Percentiles rank a stretch among this genome's conserved stretches.
These are phyloP conservation scores for Sebastes hopkinsi DNA, from an alignment of 2,797 vertebrate species.

Conservation along the genomic window DNA sequence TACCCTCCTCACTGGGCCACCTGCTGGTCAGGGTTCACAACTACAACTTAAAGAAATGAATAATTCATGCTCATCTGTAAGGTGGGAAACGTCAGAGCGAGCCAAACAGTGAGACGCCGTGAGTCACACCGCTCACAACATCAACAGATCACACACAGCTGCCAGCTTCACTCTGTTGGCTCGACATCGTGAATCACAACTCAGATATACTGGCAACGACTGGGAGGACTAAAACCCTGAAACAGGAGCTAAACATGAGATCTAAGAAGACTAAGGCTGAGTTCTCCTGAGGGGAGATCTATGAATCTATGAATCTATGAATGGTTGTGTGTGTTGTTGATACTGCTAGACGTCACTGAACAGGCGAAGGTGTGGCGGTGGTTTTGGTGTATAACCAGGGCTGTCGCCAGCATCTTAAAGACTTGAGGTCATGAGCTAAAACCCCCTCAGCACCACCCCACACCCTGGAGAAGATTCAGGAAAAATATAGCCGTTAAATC, in stretches of 20 bases:
- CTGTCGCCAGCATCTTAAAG: neutral
- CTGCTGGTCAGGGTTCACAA: conserved; percentile 60
- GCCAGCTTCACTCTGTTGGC: neutral
- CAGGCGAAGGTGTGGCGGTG: neutral
- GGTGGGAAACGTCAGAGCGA: conserved; percentile 34
- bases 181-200: neutral
- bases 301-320: neutral
- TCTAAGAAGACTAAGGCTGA: neutral
- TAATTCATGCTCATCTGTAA: conserved; percentile 60
- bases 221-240: neutral
- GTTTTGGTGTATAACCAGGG: neutral
- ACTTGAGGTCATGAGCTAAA: neutral
- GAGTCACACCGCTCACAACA: conserved; percentile 27
- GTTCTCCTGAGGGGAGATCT: neutral
- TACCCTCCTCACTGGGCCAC: conserved; percentile 45
- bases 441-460: neutral
- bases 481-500: neutral
- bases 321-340: neutral
- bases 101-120: conserved; percentile 40
- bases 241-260: conserved; percentile 1
- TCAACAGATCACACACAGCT: conserved; percentile 25
- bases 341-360: neutral
- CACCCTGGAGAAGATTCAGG: neutral
- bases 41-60: conserved; percentile 47
- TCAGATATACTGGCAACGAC: neutral